Evolutionary conservation across 2,888 invertebrate genomes (phyloP).

Genomic region (Lordiphosa andalusiaca): DNA sequence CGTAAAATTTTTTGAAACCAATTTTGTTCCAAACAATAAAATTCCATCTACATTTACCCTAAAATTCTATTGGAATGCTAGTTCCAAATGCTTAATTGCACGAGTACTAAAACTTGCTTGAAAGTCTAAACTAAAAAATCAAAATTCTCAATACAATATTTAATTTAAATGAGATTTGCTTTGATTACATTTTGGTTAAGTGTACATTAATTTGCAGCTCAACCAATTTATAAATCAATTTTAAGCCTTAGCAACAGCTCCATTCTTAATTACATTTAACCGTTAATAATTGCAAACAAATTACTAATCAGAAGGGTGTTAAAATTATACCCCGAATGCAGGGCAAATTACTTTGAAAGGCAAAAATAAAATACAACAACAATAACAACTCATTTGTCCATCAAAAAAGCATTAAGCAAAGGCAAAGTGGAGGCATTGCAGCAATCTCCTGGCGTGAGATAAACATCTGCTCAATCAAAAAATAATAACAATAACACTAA

Average conservation of each 20-base stretch:
- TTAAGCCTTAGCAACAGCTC: slow-evolving; percentile 28
- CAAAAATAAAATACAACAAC: too few relatives aligned
- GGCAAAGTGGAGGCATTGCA: slow-evolving; percentile 24
- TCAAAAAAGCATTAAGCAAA: slow-evolving; percentile 27
- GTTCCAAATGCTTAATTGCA: too few relatives aligned
- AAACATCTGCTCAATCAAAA: slow-evolving; percentile 55
- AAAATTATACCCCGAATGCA: slow-evolving; percentile 28
- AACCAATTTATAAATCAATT: slow-evolving; percentile 2
- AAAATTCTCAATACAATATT: too few relatives aligned
- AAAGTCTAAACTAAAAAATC: too few relatives aligned
- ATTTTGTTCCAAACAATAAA: too few relatives aligned
- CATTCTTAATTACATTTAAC: slow-evolving; percentile 41
- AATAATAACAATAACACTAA: slow-evolving; percentile 3
- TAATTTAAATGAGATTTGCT: too few relatives aligned
- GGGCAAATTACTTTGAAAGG: slow-evolving; percentile 16
- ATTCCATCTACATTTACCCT: too few relatives aligned
- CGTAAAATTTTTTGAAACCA: too few relatives aligned
- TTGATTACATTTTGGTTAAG: too few relatives aligned
- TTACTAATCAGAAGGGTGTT: slow-evolving; percentile 37
- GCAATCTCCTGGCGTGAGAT: slow-evolving; percentile 44
- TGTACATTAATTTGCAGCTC: background rate
- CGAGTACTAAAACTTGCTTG: too few relatives aligned
- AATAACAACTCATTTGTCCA: slow-evolving; percentile 52
- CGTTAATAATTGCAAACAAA: slow-evolving; percentile 50
- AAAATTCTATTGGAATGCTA: too few relatives aligned